Conservation (phyloP, 2,888 invertebrate genomes). For the Spatulosminthurus flaviceps region DNA sequence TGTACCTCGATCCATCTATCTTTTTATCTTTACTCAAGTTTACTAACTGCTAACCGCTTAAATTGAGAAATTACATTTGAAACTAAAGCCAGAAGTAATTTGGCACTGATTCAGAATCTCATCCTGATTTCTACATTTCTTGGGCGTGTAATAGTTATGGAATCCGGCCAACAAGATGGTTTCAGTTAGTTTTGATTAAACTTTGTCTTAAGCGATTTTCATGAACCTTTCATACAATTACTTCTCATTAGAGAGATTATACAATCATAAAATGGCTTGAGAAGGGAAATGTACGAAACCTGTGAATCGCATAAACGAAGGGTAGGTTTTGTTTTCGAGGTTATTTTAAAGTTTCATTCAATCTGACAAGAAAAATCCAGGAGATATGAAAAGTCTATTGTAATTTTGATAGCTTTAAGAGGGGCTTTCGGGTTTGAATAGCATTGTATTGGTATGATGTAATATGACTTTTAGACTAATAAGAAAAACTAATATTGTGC, state of each 20-base stretch:
- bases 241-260: too few species aligned
- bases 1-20: neutral
- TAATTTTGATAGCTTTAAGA: neutral
- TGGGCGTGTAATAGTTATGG: constrained; percentile 19
- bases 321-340: too few species aligned
- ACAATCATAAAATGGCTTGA: too few species aligned
- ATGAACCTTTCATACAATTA: too few species aligned
- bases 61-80: neutral
- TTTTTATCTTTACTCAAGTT: neutral
- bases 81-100: neutral
- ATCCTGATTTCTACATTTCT: neutral
- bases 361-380: too few species aligned
- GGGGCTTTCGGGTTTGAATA: neutral
- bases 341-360: too few species aligned
- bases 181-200: neutral
- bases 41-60: neutral
- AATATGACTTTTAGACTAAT: neutral
- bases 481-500: constrained; percentile 16
- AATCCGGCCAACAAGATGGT: neutral
- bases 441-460: neutral
- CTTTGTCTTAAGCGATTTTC: too few species aligned
- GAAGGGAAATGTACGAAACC: too few species aligned
- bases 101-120: constrained; percentile 12
- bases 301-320: too few species aligned
- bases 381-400: neutral